Evolutionary conservation across 1,140 invertebrate genomes (phyloP).

Genomic region (Neodiprion pinetum): DNA sequence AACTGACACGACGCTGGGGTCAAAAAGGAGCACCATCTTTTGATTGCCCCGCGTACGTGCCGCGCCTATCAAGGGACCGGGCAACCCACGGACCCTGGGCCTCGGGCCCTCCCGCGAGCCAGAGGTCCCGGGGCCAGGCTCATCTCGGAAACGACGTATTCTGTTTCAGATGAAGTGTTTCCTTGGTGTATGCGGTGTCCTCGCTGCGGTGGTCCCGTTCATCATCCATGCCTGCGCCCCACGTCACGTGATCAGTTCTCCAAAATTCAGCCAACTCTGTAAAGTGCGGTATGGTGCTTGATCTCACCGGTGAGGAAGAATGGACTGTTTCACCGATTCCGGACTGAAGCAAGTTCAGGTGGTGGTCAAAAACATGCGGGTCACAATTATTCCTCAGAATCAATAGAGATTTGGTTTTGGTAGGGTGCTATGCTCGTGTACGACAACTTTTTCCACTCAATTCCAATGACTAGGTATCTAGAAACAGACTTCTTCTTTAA

Average conservation of each 20-base stretch:
- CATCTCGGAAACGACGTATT: constrained; percentile 7
- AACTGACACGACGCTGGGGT: neutral
- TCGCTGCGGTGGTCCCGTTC: constrained; percentile 6
- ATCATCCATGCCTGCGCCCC: neutral
- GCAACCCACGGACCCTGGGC: neutral
- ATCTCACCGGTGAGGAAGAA: no score
- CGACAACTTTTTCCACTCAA: no score
- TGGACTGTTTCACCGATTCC: no score
- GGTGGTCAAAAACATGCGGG: no score
- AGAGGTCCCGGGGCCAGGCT: constrained; percentile 6
- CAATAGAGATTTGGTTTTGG: no score
- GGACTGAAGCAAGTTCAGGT: no score
- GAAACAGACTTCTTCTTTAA: no score
- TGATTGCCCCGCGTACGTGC: neutral
- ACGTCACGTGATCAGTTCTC: neutral
- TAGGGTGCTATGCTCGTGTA: no score
- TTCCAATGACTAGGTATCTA: no score
- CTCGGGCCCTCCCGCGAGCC: neutral
- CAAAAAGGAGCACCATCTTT: constrained; percentile 7
- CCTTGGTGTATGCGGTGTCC: neutral
- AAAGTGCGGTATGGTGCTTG: no score
- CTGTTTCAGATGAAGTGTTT: constrained; percentile 7
- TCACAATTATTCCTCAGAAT: no score
- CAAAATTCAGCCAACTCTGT: no score
- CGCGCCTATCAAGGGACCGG: neutral